These are phyloP conservation scores for Neogobius melanostomus DNA, from an alignment of 2,113 vertebrate genomes.

Conservation along the genomic window DNA sequence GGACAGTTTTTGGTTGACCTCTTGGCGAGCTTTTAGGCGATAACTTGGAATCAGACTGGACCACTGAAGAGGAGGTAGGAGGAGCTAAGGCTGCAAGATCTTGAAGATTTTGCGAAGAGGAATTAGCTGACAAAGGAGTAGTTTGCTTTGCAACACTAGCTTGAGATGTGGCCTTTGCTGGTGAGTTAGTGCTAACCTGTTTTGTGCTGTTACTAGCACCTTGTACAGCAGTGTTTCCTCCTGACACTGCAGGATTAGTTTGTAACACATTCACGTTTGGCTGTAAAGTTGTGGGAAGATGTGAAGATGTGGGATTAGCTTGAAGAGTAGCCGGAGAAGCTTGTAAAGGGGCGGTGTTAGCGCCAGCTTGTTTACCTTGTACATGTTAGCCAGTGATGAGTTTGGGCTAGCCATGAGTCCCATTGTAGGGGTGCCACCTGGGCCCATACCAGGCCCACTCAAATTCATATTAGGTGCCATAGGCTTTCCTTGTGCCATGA, in stretches of 20 bases:
- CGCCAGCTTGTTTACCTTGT: neutral
- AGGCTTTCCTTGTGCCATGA: neutral
- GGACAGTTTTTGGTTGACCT: conserved; percentile 18
- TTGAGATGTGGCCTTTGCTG: neutral
- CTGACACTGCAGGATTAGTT: neutral
- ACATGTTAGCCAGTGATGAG: conserved; percentile 12
- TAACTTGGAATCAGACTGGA: conserved; percentile 11
- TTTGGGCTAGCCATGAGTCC: conserved; percentile 8
- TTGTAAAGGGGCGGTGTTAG: neutral
- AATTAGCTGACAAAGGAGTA: conserved; percentile 17
- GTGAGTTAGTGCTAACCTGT: neutral
- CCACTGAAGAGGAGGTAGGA: conserved; percentile 16
- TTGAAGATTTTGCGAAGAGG: neutral
- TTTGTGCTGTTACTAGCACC: neutral
- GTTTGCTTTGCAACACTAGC: neutral
- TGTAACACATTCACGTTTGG: neutral
- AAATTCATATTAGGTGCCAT: neutral
- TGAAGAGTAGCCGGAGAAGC: neutral
- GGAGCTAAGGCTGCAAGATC: neutral
- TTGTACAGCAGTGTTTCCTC: neutral
- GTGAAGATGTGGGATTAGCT: neutral
- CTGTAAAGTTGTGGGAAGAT: neutral
- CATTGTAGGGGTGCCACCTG: conserved; percentile 9
- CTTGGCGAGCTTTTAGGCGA: conserved; percentile 14
- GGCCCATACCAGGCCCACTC: conserved; percentile 19